Evolutionary conservation across 2,888 invertebrate genomes (phyloP).

Genomic region (Drosophila mercatorum): DNA sequence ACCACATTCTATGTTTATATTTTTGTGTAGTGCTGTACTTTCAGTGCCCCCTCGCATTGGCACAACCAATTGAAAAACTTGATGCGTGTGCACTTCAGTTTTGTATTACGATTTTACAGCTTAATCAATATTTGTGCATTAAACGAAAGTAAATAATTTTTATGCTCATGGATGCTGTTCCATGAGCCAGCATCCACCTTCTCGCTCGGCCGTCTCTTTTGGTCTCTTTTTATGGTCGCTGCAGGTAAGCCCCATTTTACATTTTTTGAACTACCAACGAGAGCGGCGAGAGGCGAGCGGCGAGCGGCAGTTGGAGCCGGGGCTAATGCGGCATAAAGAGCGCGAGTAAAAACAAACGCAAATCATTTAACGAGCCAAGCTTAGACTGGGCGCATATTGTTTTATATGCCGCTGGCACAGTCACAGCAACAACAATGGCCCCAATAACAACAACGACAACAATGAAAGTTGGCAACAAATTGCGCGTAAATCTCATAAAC

Average conservation of each 20-base stretch:
- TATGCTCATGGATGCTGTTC: slow-evolving; percentile 10
- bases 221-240: slow-evolving; percentile 58
- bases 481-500: slow-evolving; percentile 82
- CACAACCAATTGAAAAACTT: slow-evolving; percentile 51
- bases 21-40: slow-evolving; percentile 71
- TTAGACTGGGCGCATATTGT: slow-evolving; percentile 77
- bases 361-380: slow-evolving; percentile 79
- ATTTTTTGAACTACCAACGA: slow-evolving; percentile 59
- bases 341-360: slow-evolving; percentile 70
- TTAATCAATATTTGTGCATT: slow-evolving; percentile 76
- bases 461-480: slow-evolving; percentile 79
- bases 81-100: slow-evolving; percentile 35
- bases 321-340: slow-evolving; percentile 70
- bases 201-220: too few species aligned
- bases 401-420: slow-evolving; percentile 64
- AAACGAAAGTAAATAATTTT: slow-evolving; percentile 67
- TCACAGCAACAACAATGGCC: slow-evolving; percentile 19
- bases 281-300: slow-evolving; percentile 18
- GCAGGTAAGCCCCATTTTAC: slow-evolving; percentile 77
- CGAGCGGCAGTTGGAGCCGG: slow-evolving; percentile 31
- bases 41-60: slow-evolving; percentile 37
- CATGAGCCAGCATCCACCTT: too few species aligned
- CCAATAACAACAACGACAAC: slow-evolving; percentile 14
- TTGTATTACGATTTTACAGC: slow-evolving; percentile 58
- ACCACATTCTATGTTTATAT: slow-evolving; percentile 62